A percentile compares a stretch with the other conserved stretches of the same genome.
Conservation (phyloP, 2,888 invertebrate species). For the Sarcophaga carnaria region DNA sequence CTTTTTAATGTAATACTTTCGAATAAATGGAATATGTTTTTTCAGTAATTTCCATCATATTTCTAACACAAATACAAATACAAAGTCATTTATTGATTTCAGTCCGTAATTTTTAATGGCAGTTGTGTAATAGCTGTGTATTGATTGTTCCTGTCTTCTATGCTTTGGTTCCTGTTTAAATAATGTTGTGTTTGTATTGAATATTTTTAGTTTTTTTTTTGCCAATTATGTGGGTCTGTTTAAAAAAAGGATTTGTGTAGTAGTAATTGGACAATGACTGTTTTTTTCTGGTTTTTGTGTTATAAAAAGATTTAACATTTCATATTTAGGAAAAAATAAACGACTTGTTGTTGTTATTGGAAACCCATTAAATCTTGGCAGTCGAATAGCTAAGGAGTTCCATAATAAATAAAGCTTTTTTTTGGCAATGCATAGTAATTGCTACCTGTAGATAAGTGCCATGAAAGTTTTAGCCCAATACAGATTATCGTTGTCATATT, state of each 20-base stretch:
- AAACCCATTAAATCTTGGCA: conserved; percentile 58
- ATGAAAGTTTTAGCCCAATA: conserved; percentile 36
- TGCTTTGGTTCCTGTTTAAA: neutral
- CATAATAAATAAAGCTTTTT: conserved; percentile 69
- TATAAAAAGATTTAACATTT: conserved; percentile 8
- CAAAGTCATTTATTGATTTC: conserved; percentile 19
- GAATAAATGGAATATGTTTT: too few relatives aligned
- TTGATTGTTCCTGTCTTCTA: conserved; percentile 19
- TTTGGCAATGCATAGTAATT: conserved; percentile 73
- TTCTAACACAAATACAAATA: neutral
- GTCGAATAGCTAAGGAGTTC: conserved; percentile 63
- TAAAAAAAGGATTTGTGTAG: too few relatives aligned
- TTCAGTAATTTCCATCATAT: neutral
- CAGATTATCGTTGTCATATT: neutral
- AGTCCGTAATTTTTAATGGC: conserved; percentile 43
- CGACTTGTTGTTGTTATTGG: conserved; percentile 46
- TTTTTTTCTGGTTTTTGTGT: neutral
- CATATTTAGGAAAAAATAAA: neutral
- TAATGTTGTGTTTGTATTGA: too few relatives aligned
- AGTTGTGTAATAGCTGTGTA: conserved; percentile 36
- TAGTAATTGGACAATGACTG: too few relatives aligned
- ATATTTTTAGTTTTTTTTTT: too few relatives aligned
- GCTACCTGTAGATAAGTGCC: conserved; percentile 72
- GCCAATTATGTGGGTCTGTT: too few relatives aligned
- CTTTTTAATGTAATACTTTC: too few relatives aligned